Evolutionary conservation across 2,888 invertebrate species (phyloP).

Genomic region (Mesorhabditis spiculigera): DNA sequence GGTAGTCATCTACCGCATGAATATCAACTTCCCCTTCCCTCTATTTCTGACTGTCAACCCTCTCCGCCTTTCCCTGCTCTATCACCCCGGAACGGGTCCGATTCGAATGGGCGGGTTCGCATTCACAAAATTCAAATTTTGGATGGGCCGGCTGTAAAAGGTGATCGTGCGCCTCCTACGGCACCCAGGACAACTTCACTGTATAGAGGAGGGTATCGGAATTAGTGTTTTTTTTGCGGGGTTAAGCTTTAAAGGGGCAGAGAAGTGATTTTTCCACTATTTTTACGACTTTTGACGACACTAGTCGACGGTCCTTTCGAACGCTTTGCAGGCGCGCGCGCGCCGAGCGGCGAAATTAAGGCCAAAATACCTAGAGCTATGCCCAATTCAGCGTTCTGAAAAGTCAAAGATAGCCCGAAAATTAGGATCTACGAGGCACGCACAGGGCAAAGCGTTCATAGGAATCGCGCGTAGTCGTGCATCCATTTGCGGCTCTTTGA

Average conservation of each 20-base stretch:
- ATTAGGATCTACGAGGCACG: too few species aligned
- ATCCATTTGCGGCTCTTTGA: too few species aligned
- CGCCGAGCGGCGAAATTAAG: too few species aligned
- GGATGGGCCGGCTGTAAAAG: conserved; percentile 7
- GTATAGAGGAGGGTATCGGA: conserved; percentile 7
- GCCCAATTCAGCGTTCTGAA: too few species aligned
- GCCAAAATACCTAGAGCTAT: too few species aligned
- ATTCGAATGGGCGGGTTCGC: not conserved
- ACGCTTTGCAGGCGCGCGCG: too few species aligned
- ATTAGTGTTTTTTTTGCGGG: too few species aligned
- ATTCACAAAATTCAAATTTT: not conserved
- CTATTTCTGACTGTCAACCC: not conserved
- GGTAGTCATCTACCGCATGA: conserved; percentile 12
- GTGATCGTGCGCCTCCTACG: not conserved
- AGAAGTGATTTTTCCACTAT: conserved; percentile 6
- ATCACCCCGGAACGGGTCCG: not conserved
- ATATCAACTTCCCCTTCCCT: not conserved
- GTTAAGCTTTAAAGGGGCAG: too few species aligned
- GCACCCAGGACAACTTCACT: conserved; percentile 15
- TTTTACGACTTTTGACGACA: not conserved
- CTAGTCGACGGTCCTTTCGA: too few species aligned
- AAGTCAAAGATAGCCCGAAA: too few species aligned
- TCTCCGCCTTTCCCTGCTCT: conserved; percentile 13
- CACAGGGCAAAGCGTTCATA: too few species aligned
- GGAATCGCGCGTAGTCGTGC: too few species aligned